A percentile compares a stretch with the other conserved stretches of the same genome.
Evolutionary conservation across 2,888 invertebrate genomes (phyloP).

Genomic region (Timema cristinae): DNA sequence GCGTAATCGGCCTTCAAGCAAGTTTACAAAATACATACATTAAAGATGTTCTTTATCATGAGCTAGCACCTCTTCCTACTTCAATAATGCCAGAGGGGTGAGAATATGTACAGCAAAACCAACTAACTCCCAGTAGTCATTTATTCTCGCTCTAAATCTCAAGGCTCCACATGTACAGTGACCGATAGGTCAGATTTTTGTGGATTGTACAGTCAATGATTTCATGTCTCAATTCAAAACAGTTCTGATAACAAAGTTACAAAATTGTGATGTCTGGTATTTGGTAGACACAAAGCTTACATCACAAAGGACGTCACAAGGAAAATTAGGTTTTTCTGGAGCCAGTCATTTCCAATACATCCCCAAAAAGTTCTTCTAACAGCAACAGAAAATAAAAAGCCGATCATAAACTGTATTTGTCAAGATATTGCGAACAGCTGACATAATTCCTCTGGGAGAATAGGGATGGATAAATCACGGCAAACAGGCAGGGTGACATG

Average conservation of each 20-base stretch:
- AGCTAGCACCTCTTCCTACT: too few relatives aligned
- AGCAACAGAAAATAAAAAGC: not conserved
- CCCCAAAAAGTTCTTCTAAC: conserved; percentile 1
- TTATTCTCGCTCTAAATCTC: not conserved
- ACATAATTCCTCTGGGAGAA: too few relatives aligned
- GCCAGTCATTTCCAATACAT: not conserved
- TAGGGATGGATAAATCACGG: too few relatives aligned
- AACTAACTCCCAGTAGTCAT: not conserved
- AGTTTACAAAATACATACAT: not conserved
- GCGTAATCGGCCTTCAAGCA: not conserved
- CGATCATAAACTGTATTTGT: not conserved
- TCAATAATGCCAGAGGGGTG: not conserved
- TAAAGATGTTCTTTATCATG: not conserved
- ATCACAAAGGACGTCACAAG: conserved; percentile 1
- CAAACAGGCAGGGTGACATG: too few relatives aligned
- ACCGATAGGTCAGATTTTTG: not conserved
- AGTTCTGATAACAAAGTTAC: not conserved
- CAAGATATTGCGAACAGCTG: not conserved
- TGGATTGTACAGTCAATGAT: not conserved
- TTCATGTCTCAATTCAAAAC: not conserved
- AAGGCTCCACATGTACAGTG: too few relatives aligned
- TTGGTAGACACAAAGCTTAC: not conserved
- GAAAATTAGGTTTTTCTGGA: not conserved
- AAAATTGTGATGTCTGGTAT: not conserved
- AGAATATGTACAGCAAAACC: not conserved